A percentile compares a stretch with the other conserved stretches of the same genome.
Evolutionary conservation across 2,113 vertebrate species (phyloP).

Genomic region (Ginglymostoma cirratum): DNA sequence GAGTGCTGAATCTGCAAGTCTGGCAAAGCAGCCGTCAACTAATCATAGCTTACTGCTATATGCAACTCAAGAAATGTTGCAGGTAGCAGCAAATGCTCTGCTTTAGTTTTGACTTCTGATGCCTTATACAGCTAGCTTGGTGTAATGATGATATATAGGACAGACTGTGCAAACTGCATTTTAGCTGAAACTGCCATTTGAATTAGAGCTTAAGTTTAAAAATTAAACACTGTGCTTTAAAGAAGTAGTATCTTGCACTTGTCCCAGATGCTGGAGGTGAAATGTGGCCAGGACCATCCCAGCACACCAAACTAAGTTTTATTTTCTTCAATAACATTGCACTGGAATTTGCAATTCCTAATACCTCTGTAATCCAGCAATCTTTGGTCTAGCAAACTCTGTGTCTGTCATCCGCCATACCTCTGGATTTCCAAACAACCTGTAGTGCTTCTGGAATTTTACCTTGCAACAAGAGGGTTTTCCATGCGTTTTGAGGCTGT

Average conservation of each 20-base stretch:
- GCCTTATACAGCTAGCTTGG: not conserved
- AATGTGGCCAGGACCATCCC: not conserved
- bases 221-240: not conserved
- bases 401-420: no score
- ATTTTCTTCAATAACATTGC: not conserved
- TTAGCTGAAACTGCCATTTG: not conserved
- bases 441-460: no score
- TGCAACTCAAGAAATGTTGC: not conserved
- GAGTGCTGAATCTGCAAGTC: constrained; percentile 25
- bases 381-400: no score
- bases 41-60: not conserved
- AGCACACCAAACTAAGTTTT: not conserved
- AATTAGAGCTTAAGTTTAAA: not conserved
- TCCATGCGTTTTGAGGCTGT: no score
- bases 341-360: not conserved
- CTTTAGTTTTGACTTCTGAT: not conserved
- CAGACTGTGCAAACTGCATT: not conserved
- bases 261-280: not conserved
- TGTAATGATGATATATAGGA: not conserved
- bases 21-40: not conserved
- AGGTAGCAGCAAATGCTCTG: not conserved
- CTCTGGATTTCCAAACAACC: no score
- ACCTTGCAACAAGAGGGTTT: no score
- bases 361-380: no score
- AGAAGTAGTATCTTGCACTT: not conserved